Base-by-base conservation (phyloP, 2,113 vertebrate species). In the Scolopax mira region DNA sequence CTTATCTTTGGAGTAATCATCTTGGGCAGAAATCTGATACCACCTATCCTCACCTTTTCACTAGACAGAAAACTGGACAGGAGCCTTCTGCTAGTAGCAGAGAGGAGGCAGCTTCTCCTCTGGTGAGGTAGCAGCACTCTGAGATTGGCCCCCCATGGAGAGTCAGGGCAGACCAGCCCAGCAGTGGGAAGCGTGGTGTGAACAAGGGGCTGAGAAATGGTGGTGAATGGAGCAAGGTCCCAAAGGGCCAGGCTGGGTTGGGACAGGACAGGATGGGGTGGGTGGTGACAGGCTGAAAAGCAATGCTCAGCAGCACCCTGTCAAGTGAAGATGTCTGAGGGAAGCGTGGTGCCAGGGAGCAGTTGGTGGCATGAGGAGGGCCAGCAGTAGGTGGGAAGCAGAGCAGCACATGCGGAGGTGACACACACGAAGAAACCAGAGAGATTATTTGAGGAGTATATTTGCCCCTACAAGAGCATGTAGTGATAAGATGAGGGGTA, bases 271-370 rank as follows among this genome's bases (percentile, higher is more conserved):
- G 33, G 16, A 46, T 2, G 5, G 57, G 35, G 18, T 61, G 0
- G 15, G 52, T 37, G 89, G 66, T 60, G 84, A 91, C 89, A 81
- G 77, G 35, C 31, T 30, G 84, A 71, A 89, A 77, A 52, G 71
- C 75, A 58, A 1, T 0, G 28, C 67, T 66, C n/a, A 55, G 61
- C n/a, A 10, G 61, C n/a, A 10, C 19, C 1, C 4, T 2, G 1
- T 55, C 48, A 39, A 51, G 73, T 4, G 39, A 42, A 33, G 51
- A 39, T 0, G 61, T 72, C 42, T 0, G 3, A 73, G 35, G 51
- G 65, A 52, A 73, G 11, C 0, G 1, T 0, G 2, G 49, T 10
- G 18, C 30, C 0, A 0, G 24, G 57, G 51, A 58, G 35, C 57
- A 30, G 71, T 42, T 3, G 52, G 33, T 2, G 18, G 31, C 27